Percentiles rank a stretch among this genome's conserved stretches.
Evolutionary conservation across 2,797 vertebrate genomes (phyloP).

Genomic region (Falco peregrinus): DNA sequence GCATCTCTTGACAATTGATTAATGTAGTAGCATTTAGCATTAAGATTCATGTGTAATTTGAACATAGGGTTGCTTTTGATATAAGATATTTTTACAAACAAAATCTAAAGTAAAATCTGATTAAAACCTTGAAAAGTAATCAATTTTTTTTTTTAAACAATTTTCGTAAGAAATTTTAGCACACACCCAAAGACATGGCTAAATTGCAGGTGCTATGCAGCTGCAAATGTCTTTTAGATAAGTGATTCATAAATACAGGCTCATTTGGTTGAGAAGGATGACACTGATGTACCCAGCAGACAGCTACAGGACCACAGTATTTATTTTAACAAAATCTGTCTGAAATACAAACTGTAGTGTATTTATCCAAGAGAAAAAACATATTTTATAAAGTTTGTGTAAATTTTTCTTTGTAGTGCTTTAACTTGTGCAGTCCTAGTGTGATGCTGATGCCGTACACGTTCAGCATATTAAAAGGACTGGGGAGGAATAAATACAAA

Average conservation of each 20-base stretch:
- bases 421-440: constrained; percentile 26
- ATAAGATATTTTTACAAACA: not conserved
- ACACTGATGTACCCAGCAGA: constrained; percentile 2
- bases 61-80: not conserved
- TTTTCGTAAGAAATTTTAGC: constrained; percentile 30
- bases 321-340: constrained; percentile 34
- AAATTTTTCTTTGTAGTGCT: constrained; percentile 41
- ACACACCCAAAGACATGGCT: not conserved
- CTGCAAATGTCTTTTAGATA: constrained; percentile 24
- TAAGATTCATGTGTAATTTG: not conserved
- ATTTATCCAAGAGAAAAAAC: constrained; percentile 55
- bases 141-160: not conserved
- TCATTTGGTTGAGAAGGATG: constrained; percentile 24
- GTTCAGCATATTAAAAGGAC: not conserved
- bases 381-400: constrained; percentile 36
- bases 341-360: constrained; percentile 52
- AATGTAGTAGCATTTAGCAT: not conserved
- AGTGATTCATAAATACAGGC: constrained; percentile 36
- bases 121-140: constrained; percentile 26
- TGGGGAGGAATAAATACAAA: not conserved
- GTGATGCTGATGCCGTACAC: constrained; percentile 8
- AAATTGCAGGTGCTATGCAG: constrained; percentile 20
- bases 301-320: not conserved
- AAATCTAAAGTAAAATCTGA: not conserved
- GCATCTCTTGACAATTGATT: not conserved